Percentiles rank a stretch among this genome's conserved stretches.
Conservation (phyloP, 53 echinoderm and acorn worm genomes). For the Zoroaster sp. region DNA sequence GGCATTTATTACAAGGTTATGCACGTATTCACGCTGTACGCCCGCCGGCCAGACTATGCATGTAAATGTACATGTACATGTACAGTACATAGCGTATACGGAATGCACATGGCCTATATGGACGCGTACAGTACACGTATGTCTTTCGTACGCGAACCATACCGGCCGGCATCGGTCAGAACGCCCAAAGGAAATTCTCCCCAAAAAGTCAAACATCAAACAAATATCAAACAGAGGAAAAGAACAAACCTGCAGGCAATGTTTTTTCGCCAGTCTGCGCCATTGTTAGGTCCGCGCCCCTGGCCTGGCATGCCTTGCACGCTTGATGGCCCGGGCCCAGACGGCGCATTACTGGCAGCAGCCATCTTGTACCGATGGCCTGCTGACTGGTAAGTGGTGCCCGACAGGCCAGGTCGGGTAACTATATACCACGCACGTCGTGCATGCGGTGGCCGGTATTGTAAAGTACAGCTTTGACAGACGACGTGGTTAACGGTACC, state of each 20-base stretch:
- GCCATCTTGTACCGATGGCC: conserved; percentile 60
- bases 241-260: conserved; percentile 85
- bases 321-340: conserved; percentile 56
- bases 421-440: background rate
- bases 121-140: conserved; percentile 2
- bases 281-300: conserved; percentile 58
- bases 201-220: background rate
- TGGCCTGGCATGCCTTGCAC: conserved; percentile 58
- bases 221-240: background rate
- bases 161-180: conserved; percentile 33
- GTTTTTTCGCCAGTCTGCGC: conserved; percentile 84
- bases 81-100: background rate
- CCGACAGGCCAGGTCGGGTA: background rate
- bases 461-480: background rate
- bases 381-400: background rate
- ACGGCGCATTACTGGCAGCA: conserved; percentile 63
- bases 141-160: background rate
- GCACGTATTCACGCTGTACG: background rate
- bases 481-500: background rate
- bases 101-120: background rate
- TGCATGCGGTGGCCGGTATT: background rate
- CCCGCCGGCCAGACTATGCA: background rate
- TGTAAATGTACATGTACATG: background rate
- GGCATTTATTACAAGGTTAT: background rate
- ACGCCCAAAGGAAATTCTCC: background rate